Conservation (phyloP, 2,797 vertebrate species). For the Gouania willdenowi region DNA sequence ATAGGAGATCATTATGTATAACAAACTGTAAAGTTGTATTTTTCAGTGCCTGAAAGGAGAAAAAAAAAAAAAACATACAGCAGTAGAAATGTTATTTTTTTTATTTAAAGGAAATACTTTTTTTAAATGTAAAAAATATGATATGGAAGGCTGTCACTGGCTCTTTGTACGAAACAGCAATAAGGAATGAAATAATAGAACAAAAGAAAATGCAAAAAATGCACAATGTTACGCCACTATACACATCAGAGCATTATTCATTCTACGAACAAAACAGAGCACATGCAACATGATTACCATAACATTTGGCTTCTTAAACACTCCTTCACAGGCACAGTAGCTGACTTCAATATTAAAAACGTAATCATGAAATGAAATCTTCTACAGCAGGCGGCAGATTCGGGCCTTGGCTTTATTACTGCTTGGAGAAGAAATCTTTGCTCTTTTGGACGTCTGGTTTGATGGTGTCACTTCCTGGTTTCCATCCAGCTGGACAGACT, state of each 20-base stretch:
- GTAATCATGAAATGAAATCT: slow-evolving; percentile 33
- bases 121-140: slow-evolving; percentile 12
- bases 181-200: slow-evolving; percentile 8
- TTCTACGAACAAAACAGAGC: slow-evolving; percentile 16
- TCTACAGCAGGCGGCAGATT: slow-evolving; percentile 62
- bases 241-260: slow-evolving; percentile 14
- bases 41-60: too few relatives aligned
- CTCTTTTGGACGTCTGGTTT: slow-evolving; percentile 94
- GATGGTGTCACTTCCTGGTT: slow-evolving; percentile 97
- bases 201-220: slow-evolving; percentile 10
- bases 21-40: too few relatives aligned
- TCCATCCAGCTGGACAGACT: slow-evolving; percentile 99
- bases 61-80: too few relatives aligned
- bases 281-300: slow-evolving; percentile 5
- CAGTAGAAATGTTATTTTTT: too few relatives aligned
- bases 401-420: slow-evolving; percentile 71
- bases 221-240: slow-evolving; percentile 24
- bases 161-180: slow-evolving; percentile 4
- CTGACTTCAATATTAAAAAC: slow-evolving; percentile 30
- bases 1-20: too few relatives aligned
- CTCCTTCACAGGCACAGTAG: slow-evolving; percentile 29
- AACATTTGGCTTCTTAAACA: slow-evolving; percentile 6
- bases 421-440: slow-evolving; percentile 96
- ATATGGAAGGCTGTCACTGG: slow-evolving; percentile 1
- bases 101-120: too few relatives aligned